Percentiles rank a stretch among this genome's conserved stretches.
Evolutionary conservation across 2,113 vertebrate genomes (phyloP).

Genomic region (Piaya cayana): DNA sequence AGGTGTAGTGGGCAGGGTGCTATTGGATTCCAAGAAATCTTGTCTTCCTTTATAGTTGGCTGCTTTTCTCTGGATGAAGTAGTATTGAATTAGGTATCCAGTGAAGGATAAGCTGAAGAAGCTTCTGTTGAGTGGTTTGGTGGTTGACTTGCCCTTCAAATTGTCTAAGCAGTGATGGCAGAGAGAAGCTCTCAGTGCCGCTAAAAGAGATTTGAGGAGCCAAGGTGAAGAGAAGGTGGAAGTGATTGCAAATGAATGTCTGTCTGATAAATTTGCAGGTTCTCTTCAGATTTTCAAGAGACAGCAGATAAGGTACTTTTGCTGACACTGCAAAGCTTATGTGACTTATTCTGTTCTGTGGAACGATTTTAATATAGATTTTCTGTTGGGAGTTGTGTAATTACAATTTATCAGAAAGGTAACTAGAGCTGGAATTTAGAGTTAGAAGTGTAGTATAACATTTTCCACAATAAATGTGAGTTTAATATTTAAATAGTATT

Average conservation of each 20-base stretch:
- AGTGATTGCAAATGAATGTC: background rate
- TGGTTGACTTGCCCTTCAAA: background rate
- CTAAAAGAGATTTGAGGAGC: background rate
- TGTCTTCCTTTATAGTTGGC: background rate
- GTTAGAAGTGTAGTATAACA: background rate
- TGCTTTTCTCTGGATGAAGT: background rate
- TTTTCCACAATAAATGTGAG: background rate
- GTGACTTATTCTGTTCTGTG: background rate
- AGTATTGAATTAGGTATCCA: background rate
- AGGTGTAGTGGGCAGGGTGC: background rate
- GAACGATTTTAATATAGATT: background rate
- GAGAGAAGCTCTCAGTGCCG: background rate
- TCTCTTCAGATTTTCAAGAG: background rate
- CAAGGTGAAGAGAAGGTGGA: background rate
- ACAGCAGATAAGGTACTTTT: background rate
- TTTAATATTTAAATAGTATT: background rate
- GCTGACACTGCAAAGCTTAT: background rate
- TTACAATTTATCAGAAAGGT: background rate
- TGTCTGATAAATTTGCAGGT: background rate
- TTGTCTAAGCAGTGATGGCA: background rate
- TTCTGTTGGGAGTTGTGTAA: background rate
- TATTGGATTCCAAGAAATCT: background rate
- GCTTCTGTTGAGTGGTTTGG: background rate
- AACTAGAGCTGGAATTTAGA: background rate
- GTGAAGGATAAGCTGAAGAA: background rate